These are phyloP conservation scores for Ardeotis arabs DNA, from an alignment of 2,113 vertebrate species.

Conservation along the genomic window DNA sequence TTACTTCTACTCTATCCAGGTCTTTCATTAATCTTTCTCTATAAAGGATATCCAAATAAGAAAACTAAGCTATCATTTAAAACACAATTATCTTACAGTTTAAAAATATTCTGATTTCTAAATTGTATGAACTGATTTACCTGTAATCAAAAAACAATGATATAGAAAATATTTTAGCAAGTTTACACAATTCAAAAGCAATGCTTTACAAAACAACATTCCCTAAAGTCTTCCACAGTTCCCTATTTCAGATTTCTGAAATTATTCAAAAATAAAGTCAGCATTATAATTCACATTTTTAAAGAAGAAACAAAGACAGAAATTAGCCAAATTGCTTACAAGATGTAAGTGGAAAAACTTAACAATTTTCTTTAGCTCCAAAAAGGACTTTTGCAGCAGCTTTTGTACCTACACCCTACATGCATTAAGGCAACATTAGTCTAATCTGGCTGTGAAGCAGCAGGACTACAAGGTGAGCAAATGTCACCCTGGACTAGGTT, in stretches of 20 bases:
- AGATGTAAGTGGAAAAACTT: neutral
- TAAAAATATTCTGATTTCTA: neutral
- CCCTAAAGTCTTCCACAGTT: neutral
- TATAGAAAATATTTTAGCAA: neutral
- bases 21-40: neutral
- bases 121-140: neutral
- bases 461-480: neutral
- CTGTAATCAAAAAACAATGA: neutral
- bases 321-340: neutral
- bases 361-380: neutral
- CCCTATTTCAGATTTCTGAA: neutral
- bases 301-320: neutral
- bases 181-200: neutral
- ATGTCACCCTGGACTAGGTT: neutral
- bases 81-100: neutral
- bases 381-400: neutral
- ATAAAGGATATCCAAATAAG: neutral
- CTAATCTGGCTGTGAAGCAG: neutral
- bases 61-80: neutral
- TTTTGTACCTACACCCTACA: neutral
- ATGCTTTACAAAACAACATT: neutral
- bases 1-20: neutral
- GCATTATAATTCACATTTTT: neutral
- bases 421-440: neutral
- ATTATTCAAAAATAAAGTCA: neutral